phyloP scores from a whole-genome alignment of 2,888 invertebrate genomes.

The Hirudinaria manillensis region DNA sequence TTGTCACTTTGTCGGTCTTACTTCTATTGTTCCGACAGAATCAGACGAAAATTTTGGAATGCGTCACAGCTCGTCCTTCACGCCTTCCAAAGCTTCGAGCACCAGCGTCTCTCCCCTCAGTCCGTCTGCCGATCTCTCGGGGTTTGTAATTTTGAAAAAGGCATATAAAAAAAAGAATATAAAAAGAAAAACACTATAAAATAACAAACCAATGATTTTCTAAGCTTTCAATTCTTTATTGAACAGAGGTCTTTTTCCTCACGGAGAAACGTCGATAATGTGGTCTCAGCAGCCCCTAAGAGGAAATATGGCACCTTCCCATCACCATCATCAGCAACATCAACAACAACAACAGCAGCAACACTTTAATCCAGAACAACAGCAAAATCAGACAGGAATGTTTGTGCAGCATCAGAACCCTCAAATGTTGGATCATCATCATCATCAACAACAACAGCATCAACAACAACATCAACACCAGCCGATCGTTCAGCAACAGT shows the following conservation, averaged over 20 bases:
- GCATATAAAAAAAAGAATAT: no score
- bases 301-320: no score
- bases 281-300: no score
- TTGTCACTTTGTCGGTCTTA: no score
- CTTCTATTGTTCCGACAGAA: neutral
- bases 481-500: neutral
- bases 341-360: no score
- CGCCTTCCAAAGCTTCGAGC: constrained; percentile 23
- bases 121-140: constrained; percentile 10
- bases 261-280: no score
- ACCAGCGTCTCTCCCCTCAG: constrained; percentile 29
- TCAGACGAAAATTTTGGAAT: constrained; percentile 14
- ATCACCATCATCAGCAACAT: no score
- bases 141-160: neutral
- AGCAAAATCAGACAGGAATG: neutral
- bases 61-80: constrained; percentile 1
- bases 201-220: no score
- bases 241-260: no score
- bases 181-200: no score
- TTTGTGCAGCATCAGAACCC: neutral
- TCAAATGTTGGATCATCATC: neutral
- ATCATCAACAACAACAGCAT: constrained; percentile 14
- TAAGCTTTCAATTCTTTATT: no score
- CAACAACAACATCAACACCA: constrained; percentile 21
- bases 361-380: no score